phyloP scores from a whole-genome alignment of 2,888 invertebrate species.

The Lissonota sp. region DNA sequence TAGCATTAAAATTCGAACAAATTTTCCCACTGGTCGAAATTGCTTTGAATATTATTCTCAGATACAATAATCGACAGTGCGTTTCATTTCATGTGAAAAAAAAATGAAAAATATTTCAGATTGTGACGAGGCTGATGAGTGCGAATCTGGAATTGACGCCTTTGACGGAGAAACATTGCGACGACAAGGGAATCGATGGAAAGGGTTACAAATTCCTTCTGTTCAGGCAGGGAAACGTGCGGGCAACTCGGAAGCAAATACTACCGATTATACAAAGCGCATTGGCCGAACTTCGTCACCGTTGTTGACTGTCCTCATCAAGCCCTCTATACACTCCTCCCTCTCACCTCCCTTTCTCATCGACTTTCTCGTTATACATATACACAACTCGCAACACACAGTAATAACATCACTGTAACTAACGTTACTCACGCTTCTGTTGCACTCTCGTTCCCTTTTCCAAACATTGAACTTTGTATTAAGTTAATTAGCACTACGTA shows the following conservation, averaged over 20 bases:
- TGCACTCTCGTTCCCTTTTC: constrained; percentile 9
- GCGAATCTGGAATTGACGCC: constrained; percentile 70
- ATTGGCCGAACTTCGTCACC: constrained; percentile 61
- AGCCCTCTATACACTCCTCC: constrained; percentile 2
- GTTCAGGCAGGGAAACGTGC: constrained; percentile 86
- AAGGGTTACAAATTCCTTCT: constrained; percentile 78
- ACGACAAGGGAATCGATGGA: constrained; percentile 45
- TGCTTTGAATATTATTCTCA: too few relatives aligned
- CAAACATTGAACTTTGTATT: constrained; percentile 65
- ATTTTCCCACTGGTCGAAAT: too few relatives aligned
- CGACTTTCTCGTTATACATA: neutral
- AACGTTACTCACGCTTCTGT: neutral
- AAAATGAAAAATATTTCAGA: constrained; percentile 37
- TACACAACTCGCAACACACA: constrained; percentile 1
- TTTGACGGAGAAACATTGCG: constrained; percentile 63
- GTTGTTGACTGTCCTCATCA: constrained; percentile 67
- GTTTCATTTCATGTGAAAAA: neutral
- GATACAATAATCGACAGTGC: too few relatives aligned
- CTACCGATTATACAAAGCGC: constrained; percentile 87
- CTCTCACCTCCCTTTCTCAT: constrained; percentile 1
- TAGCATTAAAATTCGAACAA: too few relatives aligned
- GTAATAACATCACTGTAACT: neutral
- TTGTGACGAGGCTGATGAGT: constrained; percentile 37
- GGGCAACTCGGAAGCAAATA: constrained; percentile 89
- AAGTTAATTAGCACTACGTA: constrained; percentile 62